Base-by-base conservation (phyloP, 2,797 vertebrate species). In the Lagocephalus sceleratus region DNA sequence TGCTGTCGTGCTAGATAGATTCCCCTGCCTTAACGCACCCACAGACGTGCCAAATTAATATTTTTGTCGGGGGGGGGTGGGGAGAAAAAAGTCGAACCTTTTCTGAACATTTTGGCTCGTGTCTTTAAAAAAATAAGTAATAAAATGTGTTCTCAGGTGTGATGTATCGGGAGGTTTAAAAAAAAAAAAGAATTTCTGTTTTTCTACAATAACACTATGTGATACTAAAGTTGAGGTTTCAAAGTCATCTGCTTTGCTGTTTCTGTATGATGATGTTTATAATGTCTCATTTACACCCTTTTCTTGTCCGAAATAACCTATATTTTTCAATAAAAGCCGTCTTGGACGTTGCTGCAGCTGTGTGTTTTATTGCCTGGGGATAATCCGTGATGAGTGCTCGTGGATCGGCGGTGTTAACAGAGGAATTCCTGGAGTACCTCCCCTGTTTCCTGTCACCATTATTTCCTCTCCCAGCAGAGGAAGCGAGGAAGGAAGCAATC, bases 251-350 rank as follows among this genome's bases (percentile, higher is more conserved):
- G 40, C 47, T 41, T 60, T 53, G 45, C 47, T 19, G 45, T 71
- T 68, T 73, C 45, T 74, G 60, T 79, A 46, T 66, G 23, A 71
- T 68, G 52, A 57, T 71, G 57, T 68, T 60, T 68, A 73, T 66
- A 64, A 64, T 57, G 73, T 71, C 70, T 83, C 65, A 78, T 76
- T 69, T 82, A 63, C 66, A 47, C 61, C 54, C 54, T 62, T 85
- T 64, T 85, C 66, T 69, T 66, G 55, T 68, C 62, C 60, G 54
- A 85, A 84, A 83, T 90, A 88, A 90, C 85, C 79, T 90, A 84
- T 92, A 91, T 92, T 92, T 91, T 92, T 90, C 82, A 91, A 91
- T 91, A 90, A 91, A 91, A 87, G 23, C 56, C 60, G 68, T 57
- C 35, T 54, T 72, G 54, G 68, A 60, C 49, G 51, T 66, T 47